Evolutionary conservation across 2,888 invertebrate genomes (phyloP).

Genomic region (Polymixis flavicincta): DNA sequence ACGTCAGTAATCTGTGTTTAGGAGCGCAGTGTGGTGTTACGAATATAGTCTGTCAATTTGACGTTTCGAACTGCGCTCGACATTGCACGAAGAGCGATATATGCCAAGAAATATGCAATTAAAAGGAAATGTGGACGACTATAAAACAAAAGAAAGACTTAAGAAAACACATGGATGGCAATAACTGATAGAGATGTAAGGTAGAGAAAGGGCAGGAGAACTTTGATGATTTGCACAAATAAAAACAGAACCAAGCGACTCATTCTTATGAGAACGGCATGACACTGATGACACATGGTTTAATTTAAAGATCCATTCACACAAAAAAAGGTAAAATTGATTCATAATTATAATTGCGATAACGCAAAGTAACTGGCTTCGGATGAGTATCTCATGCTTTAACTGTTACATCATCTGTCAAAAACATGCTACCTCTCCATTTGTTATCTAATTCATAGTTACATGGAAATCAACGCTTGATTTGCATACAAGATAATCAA

Average conservation of each 20-base stretch:
- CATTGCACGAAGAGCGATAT: no score
- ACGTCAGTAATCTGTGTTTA: no score
- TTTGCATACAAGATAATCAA: conserved; percentile 64
- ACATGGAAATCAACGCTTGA: conserved; percentile 56
- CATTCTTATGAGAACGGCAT: background rate
- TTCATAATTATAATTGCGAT: conserved; percentile 59
- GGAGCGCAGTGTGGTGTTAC: no score
- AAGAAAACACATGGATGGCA: background rate
- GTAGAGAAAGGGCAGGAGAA: background rate
- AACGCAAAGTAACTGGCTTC: conserved; percentile 42
- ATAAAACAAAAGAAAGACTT: background rate
- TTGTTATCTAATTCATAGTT: conserved; percentile 55
- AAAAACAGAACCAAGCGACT: background rate
- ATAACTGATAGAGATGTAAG: background rate
- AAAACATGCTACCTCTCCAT: conserved; percentile 59
- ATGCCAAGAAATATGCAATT: background rate
- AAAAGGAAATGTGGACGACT: background rate
- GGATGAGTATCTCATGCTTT: conserved; percentile 55
- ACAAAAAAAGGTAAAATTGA: conserved; percentile 49
- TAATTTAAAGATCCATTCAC: conserved; percentile 15
- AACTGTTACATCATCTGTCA: conserved; percentile 67
- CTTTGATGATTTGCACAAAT: background rate
- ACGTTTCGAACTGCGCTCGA: no score
- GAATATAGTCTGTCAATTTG: no score
- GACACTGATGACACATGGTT: conserved; percentile 10